Percentiles rank a stretch among this genome's conserved stretches.
These are phyloP conservation scores for Malacoraja senta DNA, from an alignment of 2,797 vertebrate genomes.

Conservation along the genomic window DNA sequence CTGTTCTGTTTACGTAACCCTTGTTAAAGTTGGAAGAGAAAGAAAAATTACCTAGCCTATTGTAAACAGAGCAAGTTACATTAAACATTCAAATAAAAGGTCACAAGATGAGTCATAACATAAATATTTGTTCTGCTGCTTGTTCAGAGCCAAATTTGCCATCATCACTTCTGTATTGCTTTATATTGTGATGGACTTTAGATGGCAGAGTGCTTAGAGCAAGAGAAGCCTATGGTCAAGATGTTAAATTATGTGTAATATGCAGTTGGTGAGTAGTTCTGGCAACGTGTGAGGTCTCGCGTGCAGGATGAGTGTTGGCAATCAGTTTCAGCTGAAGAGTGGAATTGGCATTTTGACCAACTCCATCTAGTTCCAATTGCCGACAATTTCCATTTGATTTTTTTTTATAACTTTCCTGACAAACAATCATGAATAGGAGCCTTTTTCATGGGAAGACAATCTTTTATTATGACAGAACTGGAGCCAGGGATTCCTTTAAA, in stretches of 20 bases:
- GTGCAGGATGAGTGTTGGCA: conserved; percentile 53
- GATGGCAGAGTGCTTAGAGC: conserved; percentile 43
- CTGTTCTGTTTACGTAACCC: conserved; percentile 75
- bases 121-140: conserved; percentile 47
- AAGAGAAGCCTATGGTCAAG: conserved; percentile 39
- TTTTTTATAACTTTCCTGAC: conserved; percentile 42
- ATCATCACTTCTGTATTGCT: not conserved
- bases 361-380: conserved; percentile 52
- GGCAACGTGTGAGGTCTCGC: conserved; percentile 59
- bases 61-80: conserved; percentile 66
- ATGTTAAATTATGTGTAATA: not conserved
- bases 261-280: conserved; percentile 44
- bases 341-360: conserved; percentile 53
- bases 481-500: conserved; percentile 43
- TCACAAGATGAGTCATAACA: conserved; percentile 66
- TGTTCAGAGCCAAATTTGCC: conserved; percentile 39
- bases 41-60: conserved; percentile 65
- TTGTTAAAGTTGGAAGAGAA: conserved; percentile 72
- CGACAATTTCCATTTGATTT: conserved; percentile 51
- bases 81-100: conserved; percentile 66
- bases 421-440: conserved; percentile 46
- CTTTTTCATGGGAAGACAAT: conserved; percentile 47
- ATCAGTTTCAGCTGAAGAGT: conserved; percentile 58
- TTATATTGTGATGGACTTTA: conserved; percentile 38
- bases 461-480: conserved; percentile 50